These are phyloP conservation scores for Spicauda simplicius DNA, from an alignment of 2,888 invertebrate species.

Conservation along the genomic window DNA sequence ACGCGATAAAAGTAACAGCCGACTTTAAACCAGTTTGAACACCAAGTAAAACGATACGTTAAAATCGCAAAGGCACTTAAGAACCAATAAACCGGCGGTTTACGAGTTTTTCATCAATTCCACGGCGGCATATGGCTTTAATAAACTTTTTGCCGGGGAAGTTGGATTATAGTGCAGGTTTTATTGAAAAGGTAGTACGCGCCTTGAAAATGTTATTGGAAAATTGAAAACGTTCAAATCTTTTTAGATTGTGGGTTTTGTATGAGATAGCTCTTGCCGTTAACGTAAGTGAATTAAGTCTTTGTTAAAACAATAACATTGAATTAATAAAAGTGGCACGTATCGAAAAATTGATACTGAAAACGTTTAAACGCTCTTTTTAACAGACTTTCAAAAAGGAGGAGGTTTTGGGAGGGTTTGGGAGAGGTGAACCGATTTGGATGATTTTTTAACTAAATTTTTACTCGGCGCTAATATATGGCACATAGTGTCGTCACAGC, in stretches of 20 bases:
- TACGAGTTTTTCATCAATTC: conserved; percentile 36
- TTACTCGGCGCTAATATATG: too few species aligned
- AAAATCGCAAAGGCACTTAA: conserved; percentile 35
- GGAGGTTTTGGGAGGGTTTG: too few species aligned
- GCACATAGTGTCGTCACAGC: too few species aligned
- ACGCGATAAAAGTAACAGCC: conserved; percentile 24
- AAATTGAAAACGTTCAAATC: neutral
- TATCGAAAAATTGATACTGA: too few species aligned
- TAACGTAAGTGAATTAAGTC: too few species aligned
- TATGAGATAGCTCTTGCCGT: too few species aligned
- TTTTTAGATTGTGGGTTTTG: neutral
- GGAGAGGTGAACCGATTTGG: too few species aligned
- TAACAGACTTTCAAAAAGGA: too few species aligned
- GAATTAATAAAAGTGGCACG: too few species aligned
- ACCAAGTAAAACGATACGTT: conserved; percentile 28
- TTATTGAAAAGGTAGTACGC: conserved; percentile 22
- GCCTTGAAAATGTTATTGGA: neutral
- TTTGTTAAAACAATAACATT: too few species aligned
- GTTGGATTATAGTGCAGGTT: conserved; percentile 22
- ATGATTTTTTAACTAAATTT: too few species aligned
- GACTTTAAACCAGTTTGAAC: conserved; percentile 26
- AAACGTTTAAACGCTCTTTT: too few species aligned
- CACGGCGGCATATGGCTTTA: conserved; percentile 25
- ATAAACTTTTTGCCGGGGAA: conserved; percentile 26
- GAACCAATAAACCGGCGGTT: conserved; percentile 34